A percentile compares a stretch with the other conserved stretches of the same genome.
Evolutionary conservation across 1,140 invertebrate genomes (phyloP).

Genomic region (Tetramorium simillimum): DNA sequence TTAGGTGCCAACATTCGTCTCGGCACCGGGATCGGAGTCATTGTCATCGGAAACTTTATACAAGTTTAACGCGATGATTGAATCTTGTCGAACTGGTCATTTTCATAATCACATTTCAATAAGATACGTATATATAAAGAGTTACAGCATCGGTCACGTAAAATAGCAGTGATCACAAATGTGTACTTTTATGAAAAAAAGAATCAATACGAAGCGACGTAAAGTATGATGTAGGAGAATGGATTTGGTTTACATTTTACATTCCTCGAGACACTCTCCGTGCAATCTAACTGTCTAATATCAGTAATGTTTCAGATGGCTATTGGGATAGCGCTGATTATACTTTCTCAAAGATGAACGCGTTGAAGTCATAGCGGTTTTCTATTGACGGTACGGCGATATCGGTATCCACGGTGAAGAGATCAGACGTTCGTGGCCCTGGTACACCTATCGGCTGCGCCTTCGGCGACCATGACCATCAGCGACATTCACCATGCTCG

Average conservation of each 20-base stretch:
- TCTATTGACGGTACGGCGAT: neutral
- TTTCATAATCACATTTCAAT: conserved; percentile 11
- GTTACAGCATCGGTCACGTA: neutral
- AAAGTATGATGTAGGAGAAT: conserved; percentile 6
- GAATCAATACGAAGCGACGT: neutral
- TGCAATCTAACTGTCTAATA: conserved; percentile 12
- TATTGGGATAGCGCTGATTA: conserved; percentile 48
- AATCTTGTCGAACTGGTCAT: neutral
- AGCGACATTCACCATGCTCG: conserved; percentile 49
- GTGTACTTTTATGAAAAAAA: neutral
- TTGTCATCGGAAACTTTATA: neutral
- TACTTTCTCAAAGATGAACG: conserved; percentile 29
- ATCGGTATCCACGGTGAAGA: conserved; percentile 9
- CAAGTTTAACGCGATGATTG: neutral
- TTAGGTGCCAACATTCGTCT: neutral
- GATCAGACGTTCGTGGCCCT: conserved; percentile 36
- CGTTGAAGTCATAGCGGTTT: conserved; percentile 19
- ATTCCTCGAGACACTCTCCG: neutral
- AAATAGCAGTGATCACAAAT: neutral
- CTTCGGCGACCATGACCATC: conserved; percentile 54
- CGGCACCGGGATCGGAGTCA: neutral
- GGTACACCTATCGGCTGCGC: conserved; percentile 34
- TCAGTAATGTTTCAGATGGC: conserved; percentile 37
- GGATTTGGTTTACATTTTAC: conserved; percentile 19
- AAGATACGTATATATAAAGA: neutral